Evolutionary conservation across 64 coral and sea anemone genomes (phyloP).

Genomic region (Dendrophyllia cribrosa): DNA sequence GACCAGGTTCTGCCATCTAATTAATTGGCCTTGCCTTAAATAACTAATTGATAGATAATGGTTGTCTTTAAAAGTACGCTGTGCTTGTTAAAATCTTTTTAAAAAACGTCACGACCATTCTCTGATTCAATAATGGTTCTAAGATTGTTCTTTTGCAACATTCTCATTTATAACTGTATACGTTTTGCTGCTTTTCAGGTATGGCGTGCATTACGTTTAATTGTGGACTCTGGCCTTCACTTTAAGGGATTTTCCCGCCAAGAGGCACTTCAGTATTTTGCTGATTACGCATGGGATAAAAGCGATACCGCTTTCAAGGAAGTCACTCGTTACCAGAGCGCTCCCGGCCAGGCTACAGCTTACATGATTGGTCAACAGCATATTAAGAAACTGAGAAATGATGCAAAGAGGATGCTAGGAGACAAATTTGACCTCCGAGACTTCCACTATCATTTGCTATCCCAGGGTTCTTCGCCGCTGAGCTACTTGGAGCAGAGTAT

Average conservation of each 20-base stretch:
- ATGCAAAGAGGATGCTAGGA: constrained; percentile 30
- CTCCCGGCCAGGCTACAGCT: constrained; percentile 67
- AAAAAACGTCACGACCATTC: too few relatives aligned
- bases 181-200: background rate
- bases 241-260: constrained; percentile 56
- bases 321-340: constrained; percentile 77
- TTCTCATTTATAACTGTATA: too few relatives aligned
- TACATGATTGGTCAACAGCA: constrained; percentile 82
- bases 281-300: constrained; percentile 66
- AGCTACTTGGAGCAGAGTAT: constrained; percentile 59
- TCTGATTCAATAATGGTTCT: too few relatives aligned
- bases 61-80: too few relatives aligned
- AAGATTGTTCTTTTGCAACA: too few relatives aligned
- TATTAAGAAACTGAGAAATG: constrained; percentile 49
- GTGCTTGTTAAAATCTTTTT: too few relatives aligned
- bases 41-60: too few relatives aligned
- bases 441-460: constrained; percentile 71
- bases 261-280: constrained; percentile 40
- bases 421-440: constrained; percentile 61
- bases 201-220: constrained; percentile 69
- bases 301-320: constrained; percentile 44
- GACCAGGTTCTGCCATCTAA: too few relatives aligned
- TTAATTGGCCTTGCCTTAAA: too few relatives aligned
- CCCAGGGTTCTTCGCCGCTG: constrained; percentile 60
- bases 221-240: constrained; percentile 74